Percentiles rank a stretch among this genome's conserved stretches.
Conservation (phyloP, 2,797 vertebrate species). For the Euphonia xanthogaster region DNA sequence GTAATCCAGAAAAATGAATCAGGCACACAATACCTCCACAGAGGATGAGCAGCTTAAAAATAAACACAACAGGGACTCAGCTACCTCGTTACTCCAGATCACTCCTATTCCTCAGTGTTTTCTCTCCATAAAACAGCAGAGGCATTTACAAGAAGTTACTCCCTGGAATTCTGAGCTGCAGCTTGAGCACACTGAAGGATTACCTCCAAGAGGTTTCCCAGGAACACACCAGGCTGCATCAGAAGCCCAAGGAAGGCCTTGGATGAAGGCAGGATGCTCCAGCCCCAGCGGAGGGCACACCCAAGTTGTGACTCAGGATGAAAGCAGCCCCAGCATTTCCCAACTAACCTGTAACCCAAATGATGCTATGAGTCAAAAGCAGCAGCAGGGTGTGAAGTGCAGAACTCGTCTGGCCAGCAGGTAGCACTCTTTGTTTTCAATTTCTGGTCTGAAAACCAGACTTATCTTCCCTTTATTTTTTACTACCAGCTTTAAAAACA, state of each 20-base stretch:
- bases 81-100: neutral
- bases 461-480: neutral
- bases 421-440: neutral
- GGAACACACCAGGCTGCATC: neutral
- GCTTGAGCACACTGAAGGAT: neutral
- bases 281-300: neutral
- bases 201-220: neutral
- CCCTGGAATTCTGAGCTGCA: rapidly evolving
- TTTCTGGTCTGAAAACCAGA: neutral
- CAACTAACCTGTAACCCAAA: neutral
- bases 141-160: neutral
- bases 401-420: neutral
- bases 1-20: neutral
- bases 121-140: neutral
- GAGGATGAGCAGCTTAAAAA: neutral
- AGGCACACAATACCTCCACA: rapidly evolving
- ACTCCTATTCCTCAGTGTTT: neutral
- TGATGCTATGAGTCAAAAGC: neutral
- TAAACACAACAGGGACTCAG: neutral
- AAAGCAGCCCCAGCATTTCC: neutral
- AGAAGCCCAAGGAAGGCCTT: rapidly evolving
- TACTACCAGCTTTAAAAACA: neutral
- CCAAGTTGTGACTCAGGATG: neutral
- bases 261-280: neutral
- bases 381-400: neutral